A percentile compares a stretch with the other conserved stretches of the same genome.
Conservation (phyloP, 2,113 vertebrate genomes). For the Monopterus albus region DNA sequence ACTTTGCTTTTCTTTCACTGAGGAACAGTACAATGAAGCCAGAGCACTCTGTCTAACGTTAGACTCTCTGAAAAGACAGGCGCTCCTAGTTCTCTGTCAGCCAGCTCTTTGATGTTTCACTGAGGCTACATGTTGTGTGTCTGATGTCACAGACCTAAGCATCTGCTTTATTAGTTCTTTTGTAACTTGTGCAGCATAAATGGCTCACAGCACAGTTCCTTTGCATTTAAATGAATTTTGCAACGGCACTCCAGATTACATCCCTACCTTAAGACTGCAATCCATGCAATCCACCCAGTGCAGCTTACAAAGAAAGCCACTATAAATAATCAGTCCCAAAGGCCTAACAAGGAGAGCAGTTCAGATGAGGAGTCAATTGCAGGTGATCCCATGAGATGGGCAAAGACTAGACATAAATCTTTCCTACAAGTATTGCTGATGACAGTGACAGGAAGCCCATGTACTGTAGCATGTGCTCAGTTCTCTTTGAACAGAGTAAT, state of each 20-base stretch:
- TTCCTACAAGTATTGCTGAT: no score
- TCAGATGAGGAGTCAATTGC: no score
- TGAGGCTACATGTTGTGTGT: neutral
- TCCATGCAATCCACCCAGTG: neutral
- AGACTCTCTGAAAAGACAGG: neutral
- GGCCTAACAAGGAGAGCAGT: no score
- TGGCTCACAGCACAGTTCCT: neutral
- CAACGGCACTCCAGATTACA: neutral
- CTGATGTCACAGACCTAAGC: neutral
- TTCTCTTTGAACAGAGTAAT: no score
- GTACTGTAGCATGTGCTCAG: no score
- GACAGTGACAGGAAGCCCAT: no score
- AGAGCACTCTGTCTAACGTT: neutral
- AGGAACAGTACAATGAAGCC: neutral
- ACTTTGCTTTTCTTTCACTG: constrained; percentile 10
- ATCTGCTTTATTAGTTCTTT: constrained; percentile 11
- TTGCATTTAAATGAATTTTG: neutral
- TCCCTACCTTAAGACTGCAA: neutral
- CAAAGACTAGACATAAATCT: no score
- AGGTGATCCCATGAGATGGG: no score
- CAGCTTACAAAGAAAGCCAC: neutral
- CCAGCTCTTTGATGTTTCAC: constrained; percentile 10
- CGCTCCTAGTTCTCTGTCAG: neutral
- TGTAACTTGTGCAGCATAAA: constrained; percentile 8
- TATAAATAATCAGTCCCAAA: neutral